Evolutionary conservation across 2,797 vertebrate genomes (phyloP).

Genomic region (Caiman crocodilus): DNA sequence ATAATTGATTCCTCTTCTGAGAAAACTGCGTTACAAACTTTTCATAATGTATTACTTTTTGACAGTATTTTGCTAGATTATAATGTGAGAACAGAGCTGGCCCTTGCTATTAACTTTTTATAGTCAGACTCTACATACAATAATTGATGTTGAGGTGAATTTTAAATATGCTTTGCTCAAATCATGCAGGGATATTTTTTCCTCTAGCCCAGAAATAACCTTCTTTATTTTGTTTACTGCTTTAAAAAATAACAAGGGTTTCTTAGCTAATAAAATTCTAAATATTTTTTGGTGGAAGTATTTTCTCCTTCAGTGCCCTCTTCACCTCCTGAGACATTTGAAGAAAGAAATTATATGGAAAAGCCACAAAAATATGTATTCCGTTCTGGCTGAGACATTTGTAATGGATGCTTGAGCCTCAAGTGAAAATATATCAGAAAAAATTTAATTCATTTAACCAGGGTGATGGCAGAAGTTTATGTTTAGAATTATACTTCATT

Average conservation of each 20-base stretch:
- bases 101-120: conserved; percentile 47
- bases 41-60: conserved; percentile 61
- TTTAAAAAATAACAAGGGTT: conserved; percentile 48
- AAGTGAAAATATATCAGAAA: conserved; percentile 30
- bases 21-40: conserved; percentile 45
- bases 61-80: background rate
- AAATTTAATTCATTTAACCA: conserved; percentile 48
- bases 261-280: conserved; percentile 59
- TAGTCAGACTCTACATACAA: conserved; percentile 39
- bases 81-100: conserved; percentile 37
- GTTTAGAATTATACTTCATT: conserved; percentile 38
- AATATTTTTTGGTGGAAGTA: conserved; percentile 4
- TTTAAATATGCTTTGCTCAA: conserved; percentile 45
- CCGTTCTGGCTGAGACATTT: conserved; percentile 27
- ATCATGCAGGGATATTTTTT: conserved; percentile 43
- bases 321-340: conserved; percentile 55
- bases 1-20: conserved; percentile 54
- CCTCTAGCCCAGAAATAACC: conserved; percentile 18
- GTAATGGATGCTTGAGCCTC: conserved; percentile 34
- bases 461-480: background rate
- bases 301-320: conserved; percentile 34
- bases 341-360: conserved; percentile 51
- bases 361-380: conserved; percentile 34
- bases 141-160: conserved; percentile 50
- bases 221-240: conserved; percentile 48